phyloP scores from a whole-genome alignment of 1,140 invertebrate species.

The Stegodyphus dumicola region DNA sequence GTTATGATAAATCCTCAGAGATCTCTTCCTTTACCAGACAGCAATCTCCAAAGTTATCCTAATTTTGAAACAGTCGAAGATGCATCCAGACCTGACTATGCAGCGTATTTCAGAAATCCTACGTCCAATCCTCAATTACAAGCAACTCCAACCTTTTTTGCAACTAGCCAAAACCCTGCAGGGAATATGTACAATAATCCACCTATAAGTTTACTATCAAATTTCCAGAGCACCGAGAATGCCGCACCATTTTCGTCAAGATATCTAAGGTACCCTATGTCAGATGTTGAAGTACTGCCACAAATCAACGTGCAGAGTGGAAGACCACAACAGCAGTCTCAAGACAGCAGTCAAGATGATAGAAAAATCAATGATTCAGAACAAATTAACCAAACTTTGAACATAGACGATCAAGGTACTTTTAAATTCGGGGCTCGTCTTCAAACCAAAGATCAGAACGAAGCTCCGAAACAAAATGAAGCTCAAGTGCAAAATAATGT shows the following conservation, averaged over 20 bases:
- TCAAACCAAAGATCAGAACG: not conserved
- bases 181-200: slow-evolving; percentile 11
- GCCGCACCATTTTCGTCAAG: not conserved
- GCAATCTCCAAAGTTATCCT: not conserved
- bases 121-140: slow-evolving; percentile 17
- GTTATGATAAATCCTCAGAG: not conserved
- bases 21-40: not conserved
- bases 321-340: not conserved
- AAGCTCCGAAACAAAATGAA: not conserved
- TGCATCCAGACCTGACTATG: slow-evolving; percentile 8
- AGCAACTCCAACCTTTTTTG: not conserved
- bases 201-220: not conserved
- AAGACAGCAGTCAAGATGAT: not conserved
- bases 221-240: not conserved
- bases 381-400: not conserved
- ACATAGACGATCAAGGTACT: slow-evolving; percentile 16
- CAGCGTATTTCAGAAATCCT: slow-evolving; percentile 2
- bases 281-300: not conserved
- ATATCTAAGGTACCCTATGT: not conserved
- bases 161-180: not conserved
- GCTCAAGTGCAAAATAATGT: not conserved
- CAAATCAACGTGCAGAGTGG: not conserved
- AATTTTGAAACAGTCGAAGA: not conserved
- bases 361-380: not conserved
- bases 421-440: slow-evolving; percentile 26